Base-by-base conservation (phyloP, 2,113 vertebrate genomes). In the Rhinoptilus africanus region DNA sequence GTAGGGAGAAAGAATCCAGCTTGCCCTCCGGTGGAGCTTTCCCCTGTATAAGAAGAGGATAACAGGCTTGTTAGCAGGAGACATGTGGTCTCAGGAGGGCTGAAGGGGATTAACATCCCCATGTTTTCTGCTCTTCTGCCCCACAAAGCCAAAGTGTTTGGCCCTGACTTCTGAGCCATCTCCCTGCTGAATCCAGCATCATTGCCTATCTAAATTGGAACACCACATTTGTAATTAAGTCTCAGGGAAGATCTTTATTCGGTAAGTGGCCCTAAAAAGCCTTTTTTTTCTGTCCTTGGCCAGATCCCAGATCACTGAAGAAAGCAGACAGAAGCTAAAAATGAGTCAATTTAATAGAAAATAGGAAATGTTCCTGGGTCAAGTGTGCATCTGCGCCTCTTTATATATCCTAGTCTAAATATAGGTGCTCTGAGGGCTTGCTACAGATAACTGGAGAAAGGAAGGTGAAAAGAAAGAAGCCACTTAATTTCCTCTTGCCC, bases 401-500 rank as follows among this genome's bases (percentile, higher is more conserved):
- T 93, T 91, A 90, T 92, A 88, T 95, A 95, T 88, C 88, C 81
- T 88, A 84, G 73, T 92, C 91, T 97, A 96, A 95, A 96, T 96
- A 96, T 93, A 89, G 88, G 93, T 93, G 59, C 53, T 96, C 80
- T 93, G 54, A 95, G 71, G 87, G 48, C 51, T 96, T 94, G 84
- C 67, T 93, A 86, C 56, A 96, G 92, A 96, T 73, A 95, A 80
- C 80, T 78, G 77, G 54, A 85, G 83, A 96, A 95, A 91, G 30
- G 83, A 92, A 97, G 86, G 92, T 96, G 73, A 90, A 97, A 97
- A 68, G 37, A 90, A 95, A 96, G 96, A 94, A 96, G 82, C 35
- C 93, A 89, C 97, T 98, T 97, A 96, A 94, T 97, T 97, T 97
- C 75, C 75, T 92, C 74, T 78, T 87, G 51, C 66, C 56, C 34